Base-by-base conservation (phyloP, 2,797 vertebrate genomes). In the Myotis vivesi region DNA sequence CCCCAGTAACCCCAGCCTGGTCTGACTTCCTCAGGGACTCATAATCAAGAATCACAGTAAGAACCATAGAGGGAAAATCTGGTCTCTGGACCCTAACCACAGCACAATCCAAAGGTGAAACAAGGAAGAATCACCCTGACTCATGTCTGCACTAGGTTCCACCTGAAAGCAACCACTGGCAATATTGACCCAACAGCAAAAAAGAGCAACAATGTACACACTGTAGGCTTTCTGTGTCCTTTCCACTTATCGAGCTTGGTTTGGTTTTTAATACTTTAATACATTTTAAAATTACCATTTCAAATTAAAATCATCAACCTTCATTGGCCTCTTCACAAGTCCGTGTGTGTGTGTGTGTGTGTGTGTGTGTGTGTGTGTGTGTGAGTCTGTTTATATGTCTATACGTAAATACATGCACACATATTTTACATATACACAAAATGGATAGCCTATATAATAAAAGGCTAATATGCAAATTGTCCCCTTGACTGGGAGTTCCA, bases 31-130 rank as follows among this genome's bases (percentile, higher is more conserved):
- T 87, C 51, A 95, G 94, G 71, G 89, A 94, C 87, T 95, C 57
- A 71, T 0, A 91, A 97, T 93, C 93, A 81, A 92, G 92, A 97
- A 89, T 83, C 75, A 92, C 84, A 82, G 49, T 82, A 94, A 92
- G 33, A 93, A 62, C 41, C 62, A 2, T 87, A 17, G 10, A 16
- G 76, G 83, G 87, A 94, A 69, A 92, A 64, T 72, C 80, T 49
- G 36, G 28, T 91, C 82, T 92, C 75, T 69, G 73, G 59, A 38
- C 49, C 72, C 84, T 89, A 62, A n/a, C 86, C 51, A 44, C 9
- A 73, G 44, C 53, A 89, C 4, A 92, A n/a, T 73, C 87, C 75
- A 57, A 95, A 89, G 91, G 33, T 16, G 73, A 59, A 55, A 15
- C 57, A 15, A 30, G 17, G 75, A 89, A 59, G 75, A 94, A 77